Conservation (phyloP, 2,113 vertebrate species). For the Stegostoma tigrinum region DNA sequence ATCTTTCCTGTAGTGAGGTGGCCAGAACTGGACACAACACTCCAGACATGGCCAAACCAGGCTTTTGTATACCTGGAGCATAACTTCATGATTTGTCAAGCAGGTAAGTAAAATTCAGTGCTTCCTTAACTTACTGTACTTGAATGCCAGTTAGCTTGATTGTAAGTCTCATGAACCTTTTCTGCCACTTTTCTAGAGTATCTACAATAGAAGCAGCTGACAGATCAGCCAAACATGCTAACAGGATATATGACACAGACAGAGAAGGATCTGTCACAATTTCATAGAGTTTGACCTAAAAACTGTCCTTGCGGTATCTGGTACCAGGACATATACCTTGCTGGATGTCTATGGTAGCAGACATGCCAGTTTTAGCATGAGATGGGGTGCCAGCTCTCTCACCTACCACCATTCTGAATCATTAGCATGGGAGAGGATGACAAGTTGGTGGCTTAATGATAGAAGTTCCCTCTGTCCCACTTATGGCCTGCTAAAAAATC, state of each 20-base stretch:
- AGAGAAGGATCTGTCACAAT: neutral
- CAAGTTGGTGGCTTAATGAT: neutral
- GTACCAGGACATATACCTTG: neutral
- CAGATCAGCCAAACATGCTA: neutral
- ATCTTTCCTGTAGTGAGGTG: too few species aligned
- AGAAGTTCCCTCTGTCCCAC: neutral
- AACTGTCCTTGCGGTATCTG: neutral
- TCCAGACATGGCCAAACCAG: too few species aligned
- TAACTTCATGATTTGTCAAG: neutral
- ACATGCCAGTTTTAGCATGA: neutral
- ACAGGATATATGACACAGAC: neutral
- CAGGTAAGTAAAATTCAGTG: neutral
- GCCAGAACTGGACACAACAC: too few species aligned
- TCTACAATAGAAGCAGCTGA: neutral
- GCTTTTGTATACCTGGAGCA: too few species aligned
- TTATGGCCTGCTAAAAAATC: neutral
- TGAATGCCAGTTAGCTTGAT: neutral
- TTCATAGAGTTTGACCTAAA: neutral
- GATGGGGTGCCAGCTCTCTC: neutral
- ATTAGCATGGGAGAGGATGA: neutral
- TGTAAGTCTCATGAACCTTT: neutral
- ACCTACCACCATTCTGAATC: neutral
- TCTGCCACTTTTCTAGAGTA: slow-evolving; percentile 2
- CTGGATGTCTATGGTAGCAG: neutral
- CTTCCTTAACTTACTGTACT: neutral